A percentile compares a stretch with the other conserved stretches of the same genome.
phyloP scores from a whole-genome alignment of 2,888 invertebrate genomes.

The Troides oblongomaculatus region DNA sequence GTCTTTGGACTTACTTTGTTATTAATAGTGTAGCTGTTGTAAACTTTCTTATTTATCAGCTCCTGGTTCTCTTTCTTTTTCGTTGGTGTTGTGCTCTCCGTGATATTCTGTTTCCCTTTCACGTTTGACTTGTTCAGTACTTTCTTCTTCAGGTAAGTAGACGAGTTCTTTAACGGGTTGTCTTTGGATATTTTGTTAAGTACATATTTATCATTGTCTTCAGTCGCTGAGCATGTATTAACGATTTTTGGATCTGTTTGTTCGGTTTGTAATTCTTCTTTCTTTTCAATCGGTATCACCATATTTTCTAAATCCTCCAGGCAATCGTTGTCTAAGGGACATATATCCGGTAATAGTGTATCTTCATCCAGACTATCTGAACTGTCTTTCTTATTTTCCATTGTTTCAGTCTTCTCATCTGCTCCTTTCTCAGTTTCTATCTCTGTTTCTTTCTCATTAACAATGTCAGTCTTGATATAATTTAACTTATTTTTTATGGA shows the following conservation, averaged over 20 bases:
- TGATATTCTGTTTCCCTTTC: background rate
- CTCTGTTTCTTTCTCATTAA: slow-evolving; percentile 14
- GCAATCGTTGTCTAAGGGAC: slow-evolving; percentile 30
- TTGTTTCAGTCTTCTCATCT: background rate
- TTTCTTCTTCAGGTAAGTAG: slow-evolving; percentile 1
- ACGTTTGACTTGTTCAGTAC: background rate
- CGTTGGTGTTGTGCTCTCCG: background rate
- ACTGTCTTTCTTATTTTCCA: background rate
- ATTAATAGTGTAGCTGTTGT: background rate
- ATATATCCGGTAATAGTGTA: slow-evolving; percentile 23
- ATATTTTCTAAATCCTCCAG: slow-evolving; percentile 34
- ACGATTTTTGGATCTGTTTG: background rate
- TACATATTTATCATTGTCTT: background rate
- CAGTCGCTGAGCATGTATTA: background rate
- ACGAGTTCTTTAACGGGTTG: background rate
- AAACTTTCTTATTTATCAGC: background rate
- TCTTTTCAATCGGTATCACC: slow-evolving; percentile 34
- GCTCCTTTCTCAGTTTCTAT: background rate
- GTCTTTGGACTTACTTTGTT: background rate
- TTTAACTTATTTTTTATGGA: slow-evolving; percentile 48
- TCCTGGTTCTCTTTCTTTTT: background rate
- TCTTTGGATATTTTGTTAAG: background rate
- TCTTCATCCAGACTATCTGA: slow-evolving; percentile 42
- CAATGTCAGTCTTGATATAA: slow-evolving; percentile 13
- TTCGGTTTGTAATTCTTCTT: background rate